These are phyloP conservation scores for Zaprionus ornatus DNA, from an alignment of 1,140 invertebrate genomes.

Conservation along the genomic window DNA sequence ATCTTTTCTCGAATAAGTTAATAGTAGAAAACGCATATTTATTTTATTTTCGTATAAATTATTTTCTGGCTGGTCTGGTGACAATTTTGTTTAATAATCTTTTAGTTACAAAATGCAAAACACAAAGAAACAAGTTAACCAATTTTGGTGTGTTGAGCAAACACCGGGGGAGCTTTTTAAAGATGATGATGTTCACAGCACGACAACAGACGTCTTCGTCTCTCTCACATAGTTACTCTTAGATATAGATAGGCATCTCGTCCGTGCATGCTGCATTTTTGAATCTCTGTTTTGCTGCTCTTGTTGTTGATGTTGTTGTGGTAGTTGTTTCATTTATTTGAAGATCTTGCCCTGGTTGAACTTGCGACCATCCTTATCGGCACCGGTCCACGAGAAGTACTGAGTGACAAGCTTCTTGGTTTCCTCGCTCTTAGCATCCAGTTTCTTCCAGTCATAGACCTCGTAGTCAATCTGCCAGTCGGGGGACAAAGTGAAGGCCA, in stretches of 20 bases:
- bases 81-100: constrained; percentile 46
- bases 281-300: constrained; percentile 60
- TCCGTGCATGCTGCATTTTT: constrained; percentile 38
- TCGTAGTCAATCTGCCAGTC: constrained; percentile 99
- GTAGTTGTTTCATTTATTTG: constrained; percentile 89
- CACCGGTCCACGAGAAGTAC: constrained; percentile 96
- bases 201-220: constrained; percentile 34
- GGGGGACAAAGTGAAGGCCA: constrained; percentile 94
- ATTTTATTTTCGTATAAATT: constrained; percentile 67
- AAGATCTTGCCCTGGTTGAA: constrained; percentile 99
- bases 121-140: constrained; percentile 32
- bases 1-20: constrained; percentile 10
- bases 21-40: constrained; percentile 65
- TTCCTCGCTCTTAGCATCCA: constrained; percentile 92
- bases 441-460: constrained; percentile 97
- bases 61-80: constrained; percentile 60
- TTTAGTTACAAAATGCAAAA: constrained; percentile 56
- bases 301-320: constrained; percentile 18
- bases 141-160: constrained; percentile 44
- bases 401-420: constrained; percentile 96
- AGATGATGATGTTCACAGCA: constrained; percentile 42
- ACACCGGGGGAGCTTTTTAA: constrained; percentile 11
- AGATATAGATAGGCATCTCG: constrained; percentile 45
- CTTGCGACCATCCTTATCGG: constrained; percentile 94
- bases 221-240: constrained; percentile 58